phyloP scores from a whole-genome alignment of 2,888 invertebrate genomes.

The Hoplodrina ambigua region DNA sequence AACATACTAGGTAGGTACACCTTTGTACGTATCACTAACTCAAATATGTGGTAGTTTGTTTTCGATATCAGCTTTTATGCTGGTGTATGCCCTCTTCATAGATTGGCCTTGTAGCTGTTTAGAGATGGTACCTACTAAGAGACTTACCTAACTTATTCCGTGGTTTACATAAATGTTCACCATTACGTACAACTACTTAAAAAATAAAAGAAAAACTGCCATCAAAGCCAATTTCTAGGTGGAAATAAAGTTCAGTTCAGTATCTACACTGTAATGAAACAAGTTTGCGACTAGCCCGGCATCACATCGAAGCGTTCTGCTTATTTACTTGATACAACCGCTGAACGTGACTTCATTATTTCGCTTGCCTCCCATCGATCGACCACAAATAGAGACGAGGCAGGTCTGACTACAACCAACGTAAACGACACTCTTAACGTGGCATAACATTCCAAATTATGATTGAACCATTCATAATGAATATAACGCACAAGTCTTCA shows the following conservation, averaged over 20 bases:
- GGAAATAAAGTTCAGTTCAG: slow-evolving; percentile 3
- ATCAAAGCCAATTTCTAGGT: slow-evolving; percentile 6
- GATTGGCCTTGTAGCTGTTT: neutral
- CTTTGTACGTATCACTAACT: slow-evolving; percentile 26
- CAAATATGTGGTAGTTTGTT: slow-evolving; percentile 36
- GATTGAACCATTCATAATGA: slow-evolving; percentile 40
- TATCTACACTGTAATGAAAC: slow-evolving; percentile 19
- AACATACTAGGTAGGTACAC: slow-evolving; percentile 42
- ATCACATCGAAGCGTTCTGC: slow-evolving; percentile 25
- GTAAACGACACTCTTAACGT: slow-evolving; percentile 30
- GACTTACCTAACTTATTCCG: neutral
- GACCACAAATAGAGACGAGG: slow-evolving; percentile 23
- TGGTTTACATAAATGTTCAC: neutral
- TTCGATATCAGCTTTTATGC: slow-evolving; percentile 26
- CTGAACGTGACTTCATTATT: slow-evolving; percentile 59
- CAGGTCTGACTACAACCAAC: slow-evolving; percentile 9
- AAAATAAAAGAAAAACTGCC: slow-evolving; percentile 22
- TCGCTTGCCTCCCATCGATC: slow-evolving; percentile 39
- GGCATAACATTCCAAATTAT: slow-evolving; percentile 37
- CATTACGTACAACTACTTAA: neutral
- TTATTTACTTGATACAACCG: slow-evolving; percentile 45
- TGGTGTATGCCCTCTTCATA: slow-evolving; percentile 4
- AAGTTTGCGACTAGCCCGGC: slow-evolving; percentile 29
- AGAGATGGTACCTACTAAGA: neutral
- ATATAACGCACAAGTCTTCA: slow-evolving; percentile 15